Conservation (phyloP, 2,888 invertebrate species). For the Yponomeuta plumbellus region DNA sequence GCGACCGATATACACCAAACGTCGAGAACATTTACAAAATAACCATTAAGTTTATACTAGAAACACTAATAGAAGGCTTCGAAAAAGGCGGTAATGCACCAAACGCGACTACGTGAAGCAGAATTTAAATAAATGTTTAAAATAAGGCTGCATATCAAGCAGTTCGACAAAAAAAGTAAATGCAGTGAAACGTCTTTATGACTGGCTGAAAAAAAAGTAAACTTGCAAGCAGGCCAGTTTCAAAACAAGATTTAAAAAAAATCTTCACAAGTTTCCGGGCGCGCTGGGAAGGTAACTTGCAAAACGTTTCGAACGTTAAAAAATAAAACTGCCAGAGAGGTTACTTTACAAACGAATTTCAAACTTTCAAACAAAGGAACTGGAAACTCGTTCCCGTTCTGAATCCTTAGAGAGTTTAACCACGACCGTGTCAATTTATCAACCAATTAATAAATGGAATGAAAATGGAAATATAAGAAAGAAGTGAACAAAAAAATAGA, state of each 20-base stretch:
- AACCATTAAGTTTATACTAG: constrained; percentile 92
- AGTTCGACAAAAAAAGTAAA: constrained; percentile 21
- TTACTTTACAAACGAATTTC: constrained; percentile 12
- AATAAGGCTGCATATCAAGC: not conserved
- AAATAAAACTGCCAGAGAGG: not conserved
- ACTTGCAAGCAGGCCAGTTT: too few species aligned
- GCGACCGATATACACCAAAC: constrained; percentile 92
- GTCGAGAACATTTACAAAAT: constrained; percentile 93
- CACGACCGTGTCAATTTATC: constrained; percentile 9
- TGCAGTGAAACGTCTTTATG: not conserved
- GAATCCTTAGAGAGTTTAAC: not conserved
- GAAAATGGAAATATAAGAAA: not conserved
- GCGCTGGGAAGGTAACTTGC: not conserved
- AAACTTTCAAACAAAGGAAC: constrained; percentile 12
- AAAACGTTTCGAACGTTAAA: not conserved
- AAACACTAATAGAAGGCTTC: constrained; percentile 88
- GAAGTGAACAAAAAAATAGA: constrained; percentile 12
- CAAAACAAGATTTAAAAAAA: too few species aligned
- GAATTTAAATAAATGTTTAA: too few species aligned
- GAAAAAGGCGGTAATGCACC: constrained; percentile 67
- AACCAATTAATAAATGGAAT: constrained; percentile 4
- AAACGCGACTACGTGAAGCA: constrained; percentile 45
- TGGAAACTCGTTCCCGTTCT: not conserved
- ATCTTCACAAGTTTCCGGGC: too few species aligned
- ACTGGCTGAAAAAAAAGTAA: not conserved